phyloP scores from a whole-genome alignment of 1,140 invertebrate genomes.

The Mycetomoellerius zeteki region DNA sequence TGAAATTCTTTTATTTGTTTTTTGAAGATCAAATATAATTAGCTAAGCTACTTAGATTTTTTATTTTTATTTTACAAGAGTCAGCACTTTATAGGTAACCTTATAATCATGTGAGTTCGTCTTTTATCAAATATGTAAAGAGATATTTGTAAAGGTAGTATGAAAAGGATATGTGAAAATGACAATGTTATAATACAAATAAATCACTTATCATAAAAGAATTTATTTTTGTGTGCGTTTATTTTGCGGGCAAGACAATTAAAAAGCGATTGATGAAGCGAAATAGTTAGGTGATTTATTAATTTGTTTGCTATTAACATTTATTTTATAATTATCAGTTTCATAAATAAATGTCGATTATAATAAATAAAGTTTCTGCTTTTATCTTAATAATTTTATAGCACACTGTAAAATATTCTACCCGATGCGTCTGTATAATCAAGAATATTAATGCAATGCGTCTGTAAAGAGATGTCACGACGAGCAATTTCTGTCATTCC shows the following conservation, averaged over 20 bases:
- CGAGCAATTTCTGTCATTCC: background rate
- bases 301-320: background rate
- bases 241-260: conserved; percentile 1
- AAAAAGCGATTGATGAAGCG: background rate
- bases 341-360: background rate
- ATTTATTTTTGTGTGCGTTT: background rate
- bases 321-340: conserved; percentile 3
- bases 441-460: background rate
- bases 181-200: conserved; percentile 7
- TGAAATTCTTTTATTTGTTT: background rate
- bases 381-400: background rate
- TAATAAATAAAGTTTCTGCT: background rate
- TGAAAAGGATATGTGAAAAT: background rate
- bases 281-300: background rate
- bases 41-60: background rate
- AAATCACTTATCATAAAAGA: background rate
- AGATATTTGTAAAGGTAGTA: background rate
- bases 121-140: conserved; percentile 12
- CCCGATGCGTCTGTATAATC: background rate
- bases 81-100: background rate
- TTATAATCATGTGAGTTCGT: background rate
- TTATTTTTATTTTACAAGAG: background rate
- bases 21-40: background rate
- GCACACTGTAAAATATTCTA: background rate
- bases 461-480: background rate